A percentile compares a stretch with the other conserved stretches of the same genome.
These are phyloP conservation scores for Meles meles DNA, from an alignment of 2,113 vertebrate genomes.

Conservation along the genomic window DNA sequence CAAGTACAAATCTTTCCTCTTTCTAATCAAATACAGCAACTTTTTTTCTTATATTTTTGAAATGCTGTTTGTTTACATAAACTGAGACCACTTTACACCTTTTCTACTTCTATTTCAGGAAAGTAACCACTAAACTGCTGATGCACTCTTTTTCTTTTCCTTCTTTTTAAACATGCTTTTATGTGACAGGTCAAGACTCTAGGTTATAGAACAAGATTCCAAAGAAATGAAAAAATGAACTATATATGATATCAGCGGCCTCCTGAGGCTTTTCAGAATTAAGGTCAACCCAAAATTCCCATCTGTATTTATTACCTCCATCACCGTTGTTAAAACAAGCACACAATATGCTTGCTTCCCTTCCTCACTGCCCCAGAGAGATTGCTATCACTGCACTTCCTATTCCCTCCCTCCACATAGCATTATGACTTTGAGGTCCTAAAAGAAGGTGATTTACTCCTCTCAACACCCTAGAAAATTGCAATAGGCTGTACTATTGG, in stretches of 20 bases:
- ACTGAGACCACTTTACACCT: background rate
- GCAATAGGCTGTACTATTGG: background rate
- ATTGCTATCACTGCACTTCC: background rate
- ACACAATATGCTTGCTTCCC: background rate
- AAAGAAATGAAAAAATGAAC: slow-evolving; percentile 30
- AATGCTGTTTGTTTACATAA: background rate
- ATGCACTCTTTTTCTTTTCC: background rate
- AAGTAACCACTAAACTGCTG: background rate
- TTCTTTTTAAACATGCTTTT: slow-evolving; percentile 20
- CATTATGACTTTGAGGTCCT: background rate
- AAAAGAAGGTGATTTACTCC: background rate
- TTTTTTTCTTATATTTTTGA: background rate
- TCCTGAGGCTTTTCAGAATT: slow-evolving; percentile 26
- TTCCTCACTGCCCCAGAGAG: background rate
- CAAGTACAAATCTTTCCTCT: background rate
- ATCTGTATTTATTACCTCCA: background rate
- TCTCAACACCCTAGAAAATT: background rate
- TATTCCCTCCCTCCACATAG: background rate
- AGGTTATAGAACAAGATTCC: slow-evolving; percentile 37
- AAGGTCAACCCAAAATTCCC: background rate
- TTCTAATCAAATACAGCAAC: background rate
- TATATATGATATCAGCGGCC: background rate
- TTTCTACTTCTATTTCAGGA: background rate
- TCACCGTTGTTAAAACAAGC: background rate
- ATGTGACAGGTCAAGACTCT: background rate